These are phyloP conservation scores for Drosophila multiciliata DNA, from an alignment of 2,888 invertebrate genomes.

Conservation along the genomic window DNA sequence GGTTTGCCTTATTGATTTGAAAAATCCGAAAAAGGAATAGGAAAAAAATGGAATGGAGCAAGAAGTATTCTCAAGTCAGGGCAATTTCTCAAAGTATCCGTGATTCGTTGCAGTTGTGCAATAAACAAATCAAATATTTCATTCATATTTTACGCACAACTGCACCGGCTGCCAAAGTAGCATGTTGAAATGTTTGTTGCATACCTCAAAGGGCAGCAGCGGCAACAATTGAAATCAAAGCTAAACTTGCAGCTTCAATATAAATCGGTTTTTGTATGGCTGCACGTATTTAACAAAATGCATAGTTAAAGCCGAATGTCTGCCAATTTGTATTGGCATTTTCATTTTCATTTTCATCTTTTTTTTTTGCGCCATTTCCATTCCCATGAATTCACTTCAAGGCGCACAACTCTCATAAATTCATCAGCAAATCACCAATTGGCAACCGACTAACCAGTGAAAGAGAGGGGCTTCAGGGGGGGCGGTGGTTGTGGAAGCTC, in stretches of 20 bases:
- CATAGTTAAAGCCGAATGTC: constrained; percentile 64
- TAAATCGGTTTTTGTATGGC: constrained; percentile 14
- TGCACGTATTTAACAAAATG: constrained; percentile 56
- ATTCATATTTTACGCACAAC: constrained; percentile 75
- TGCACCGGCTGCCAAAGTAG: constrained; percentile 55
- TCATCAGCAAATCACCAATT: constrained; percentile 63
- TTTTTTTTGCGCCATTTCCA: neutral
- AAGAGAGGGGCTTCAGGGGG: constrained; percentile 8
- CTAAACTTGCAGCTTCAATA: neutral
- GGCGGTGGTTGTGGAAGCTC: constrained; percentile 12
- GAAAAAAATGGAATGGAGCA: neutral
- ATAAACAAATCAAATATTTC: constrained; percentile 79
- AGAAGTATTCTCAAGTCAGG: constrained; percentile 14
- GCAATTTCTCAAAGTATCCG: constrained; percentile 36
- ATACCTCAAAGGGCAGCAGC: constrained; percentile 28
- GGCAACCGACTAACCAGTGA: constrained; percentile 28
- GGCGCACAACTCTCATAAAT: constrained; percentile 66
- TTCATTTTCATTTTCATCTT: constrained; percentile 40
- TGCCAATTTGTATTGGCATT: constrained; percentile 52
- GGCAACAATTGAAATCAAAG: neutral
- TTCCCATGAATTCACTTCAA: constrained; percentile 24
- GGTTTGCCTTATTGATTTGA: constrained; percentile 71
- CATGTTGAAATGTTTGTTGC: constrained; percentile 51
- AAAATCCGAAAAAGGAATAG: constrained; percentile 35
- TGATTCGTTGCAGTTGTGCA: constrained; percentile 58